phyloP scores from a whole-genome alignment of 2,113 vertebrate genomes.

The Amazona guildingii region DNA sequence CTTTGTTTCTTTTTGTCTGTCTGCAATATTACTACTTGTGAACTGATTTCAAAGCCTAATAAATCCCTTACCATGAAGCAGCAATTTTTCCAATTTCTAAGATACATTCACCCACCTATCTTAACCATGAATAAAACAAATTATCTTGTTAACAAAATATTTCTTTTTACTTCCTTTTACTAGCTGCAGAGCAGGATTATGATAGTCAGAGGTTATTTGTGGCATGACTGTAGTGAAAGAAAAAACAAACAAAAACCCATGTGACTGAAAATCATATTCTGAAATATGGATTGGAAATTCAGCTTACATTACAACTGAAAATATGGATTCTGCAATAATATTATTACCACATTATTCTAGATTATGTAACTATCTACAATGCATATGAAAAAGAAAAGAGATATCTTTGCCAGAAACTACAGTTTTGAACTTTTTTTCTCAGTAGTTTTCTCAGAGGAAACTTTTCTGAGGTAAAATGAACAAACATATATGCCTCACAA shows the following conservation, averaged over 20 bases:
- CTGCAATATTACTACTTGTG: not conserved
- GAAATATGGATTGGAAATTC: not conserved
- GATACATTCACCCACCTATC: not conserved
- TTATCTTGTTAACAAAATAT: not conserved
- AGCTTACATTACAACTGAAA: not conserved
- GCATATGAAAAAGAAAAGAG: not conserved
- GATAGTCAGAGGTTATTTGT: not conserved
- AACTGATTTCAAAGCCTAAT: not conserved
- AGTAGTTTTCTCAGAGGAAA: not conserved
- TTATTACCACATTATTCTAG: not conserved
- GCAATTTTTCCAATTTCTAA: not conserved
- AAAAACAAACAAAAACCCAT: not conserved
- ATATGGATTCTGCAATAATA: not conserved
- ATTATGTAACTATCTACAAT: not conserved
- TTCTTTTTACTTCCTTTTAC: not conserved
- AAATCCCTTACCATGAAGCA: not conserved
- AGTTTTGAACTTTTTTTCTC: not conserved
- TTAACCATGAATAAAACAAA: not conserved
- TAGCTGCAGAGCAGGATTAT: not conserved
- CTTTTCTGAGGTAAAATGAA: not conserved
- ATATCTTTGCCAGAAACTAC: not conserved
- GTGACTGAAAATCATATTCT: not conserved
- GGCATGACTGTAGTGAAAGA: not conserved
- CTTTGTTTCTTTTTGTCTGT: not conserved
- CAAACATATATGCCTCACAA: not conserved